Base-by-base conservation (phyloP, 2,888 invertebrate genomes). In the Ommatoiulus sabulosus region DNA sequence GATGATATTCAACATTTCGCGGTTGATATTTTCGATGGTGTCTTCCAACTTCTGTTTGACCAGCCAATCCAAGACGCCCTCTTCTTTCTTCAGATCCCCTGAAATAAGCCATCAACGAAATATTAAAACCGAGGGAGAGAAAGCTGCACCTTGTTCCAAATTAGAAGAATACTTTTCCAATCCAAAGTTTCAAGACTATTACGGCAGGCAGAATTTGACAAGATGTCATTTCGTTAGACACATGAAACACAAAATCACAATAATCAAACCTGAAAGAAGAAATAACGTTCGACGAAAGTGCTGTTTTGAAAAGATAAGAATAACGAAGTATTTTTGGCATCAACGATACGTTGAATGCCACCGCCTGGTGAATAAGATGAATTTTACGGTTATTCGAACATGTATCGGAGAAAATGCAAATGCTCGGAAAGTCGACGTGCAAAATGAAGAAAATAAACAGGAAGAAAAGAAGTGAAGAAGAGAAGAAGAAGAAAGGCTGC, bases 61-160 rank as follows among this genome's bases (percentile, higher is more conserved):
- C 95, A 98, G 97, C 98, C 98, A 98, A 91, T 96, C 96, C 91
- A 98, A 94, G 7, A 98, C 97, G 92, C 96, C 96, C 87, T 94
- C 94, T 93, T 97, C 97, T 91, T 97, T 96, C 90, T 94, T 93
- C 90, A 96, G 93, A 93, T 95, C 95, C 91, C 96, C 96, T 96
- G 92, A 87, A 91, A 91, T 85, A 12, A 57, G 20, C 6, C 17
- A 84, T 20, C 2, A 80, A 17, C 85, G 63, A 17, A 48, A 24
- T 15, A 87, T 43, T n/a, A 85, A 44, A 85, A 20, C 17, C n/a
- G 5, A 35, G 7, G n/a, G n/a, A 1, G n/a, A 43, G n/a, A 35
- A 85, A 85, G 17, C 43, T 43, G 8, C 15, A 44, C 7, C 20
- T 0, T 84, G n/a, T 43, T 85, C 2, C 85, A 20, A 35, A 57